Conservation (phyloP, 30 jellyfish, hydroid and myxozoan genomes). For the Morbakka virulenta region DNA sequence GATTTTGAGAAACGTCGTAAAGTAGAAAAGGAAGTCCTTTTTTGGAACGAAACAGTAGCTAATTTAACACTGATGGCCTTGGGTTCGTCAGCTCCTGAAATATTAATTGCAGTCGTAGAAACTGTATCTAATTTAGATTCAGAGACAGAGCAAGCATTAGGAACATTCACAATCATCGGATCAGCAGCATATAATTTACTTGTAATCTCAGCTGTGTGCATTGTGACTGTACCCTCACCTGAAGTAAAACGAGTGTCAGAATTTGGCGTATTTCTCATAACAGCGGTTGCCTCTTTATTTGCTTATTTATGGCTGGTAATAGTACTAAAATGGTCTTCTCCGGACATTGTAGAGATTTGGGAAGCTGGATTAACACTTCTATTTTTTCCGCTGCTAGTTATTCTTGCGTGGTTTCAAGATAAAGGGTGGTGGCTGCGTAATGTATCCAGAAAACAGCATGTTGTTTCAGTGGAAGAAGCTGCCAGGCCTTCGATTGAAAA, state of each 20-base stretch:
- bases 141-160: slow-evolving; percentile 39
- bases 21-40: slow-evolving; percentile 69
- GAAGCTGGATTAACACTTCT: slow-evolving; percentile 75
- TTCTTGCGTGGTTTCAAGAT: slow-evolving; percentile 86
- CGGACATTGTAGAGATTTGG: slow-evolving; percentile 81
- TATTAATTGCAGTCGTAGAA: slow-evolving; percentile 83
- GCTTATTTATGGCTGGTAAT: slow-evolving; percentile 90
- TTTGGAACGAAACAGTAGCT: slow-evolving; percentile 95
- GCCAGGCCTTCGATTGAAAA: not conserved
- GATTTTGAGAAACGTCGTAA: slow-evolving; percentile 66
- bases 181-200: slow-evolving; percentile 83
- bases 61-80: slow-evolving; percentile 90
- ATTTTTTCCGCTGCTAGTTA: slow-evolving; percentile 75
- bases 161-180: slow-evolving; percentile 81
- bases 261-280: slow-evolving; percentile 81
- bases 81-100: slow-evolving; percentile 96
- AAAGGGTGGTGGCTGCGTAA: slow-evolving; percentile 85
- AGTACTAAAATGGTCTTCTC: slow-evolving; percentile 85
- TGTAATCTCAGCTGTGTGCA: slow-evolving; percentile 80
- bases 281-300: slow-evolving; percentile 77
- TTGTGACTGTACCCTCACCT: slow-evolving; percentile 60
- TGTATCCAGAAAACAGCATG: slow-evolving; percentile 10
- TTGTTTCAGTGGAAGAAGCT: slow-evolving; percentile 29
- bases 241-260: slow-evolving; percentile 62
- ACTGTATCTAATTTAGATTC: slow-evolving; percentile 52